phyloP scores from a whole-genome alignment of 64 coral and sea anemone genomes.

The Dendrophyllia cribrosa region DNA sequence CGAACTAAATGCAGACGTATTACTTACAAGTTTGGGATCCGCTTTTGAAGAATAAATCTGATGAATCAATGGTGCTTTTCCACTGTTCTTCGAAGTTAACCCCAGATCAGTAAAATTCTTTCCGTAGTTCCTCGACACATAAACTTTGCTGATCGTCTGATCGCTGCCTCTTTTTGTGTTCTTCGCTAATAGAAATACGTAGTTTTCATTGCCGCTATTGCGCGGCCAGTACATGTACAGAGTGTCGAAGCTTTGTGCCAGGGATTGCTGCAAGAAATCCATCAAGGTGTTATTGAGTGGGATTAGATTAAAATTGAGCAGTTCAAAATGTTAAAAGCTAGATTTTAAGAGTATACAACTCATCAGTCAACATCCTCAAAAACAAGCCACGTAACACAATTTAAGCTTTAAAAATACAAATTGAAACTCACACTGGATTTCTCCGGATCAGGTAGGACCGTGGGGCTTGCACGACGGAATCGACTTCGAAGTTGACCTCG shows the following conservation, averaged over 20 bases:
- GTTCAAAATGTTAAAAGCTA: neutral
- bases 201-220: neutral
- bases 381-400: neutral
- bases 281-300: neutral
- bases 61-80: constrained; percentile 9
- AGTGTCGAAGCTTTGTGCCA: neutral
- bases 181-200: constrained; percentile 50
- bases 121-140: constrained; percentile 50
- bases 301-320: neutral
- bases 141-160: neutral
- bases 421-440: neutral
- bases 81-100: neutral
- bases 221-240: constrained; percentile 61
- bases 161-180: neutral
- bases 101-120: constrained; percentile 34
- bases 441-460: neutral
- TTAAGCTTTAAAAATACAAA: neutral
- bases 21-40: constrained; percentile 58
- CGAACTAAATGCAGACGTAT: neutral
- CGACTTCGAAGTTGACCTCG: neutral
- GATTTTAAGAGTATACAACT: no score
- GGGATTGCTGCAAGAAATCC: constrained; percentile 17
- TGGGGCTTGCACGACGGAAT: neutral
- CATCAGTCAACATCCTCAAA: neutral
- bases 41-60: constrained; percentile 60